Conservation (phyloP, 2,113 vertebrate species). For the Myotis davidii region DNA sequence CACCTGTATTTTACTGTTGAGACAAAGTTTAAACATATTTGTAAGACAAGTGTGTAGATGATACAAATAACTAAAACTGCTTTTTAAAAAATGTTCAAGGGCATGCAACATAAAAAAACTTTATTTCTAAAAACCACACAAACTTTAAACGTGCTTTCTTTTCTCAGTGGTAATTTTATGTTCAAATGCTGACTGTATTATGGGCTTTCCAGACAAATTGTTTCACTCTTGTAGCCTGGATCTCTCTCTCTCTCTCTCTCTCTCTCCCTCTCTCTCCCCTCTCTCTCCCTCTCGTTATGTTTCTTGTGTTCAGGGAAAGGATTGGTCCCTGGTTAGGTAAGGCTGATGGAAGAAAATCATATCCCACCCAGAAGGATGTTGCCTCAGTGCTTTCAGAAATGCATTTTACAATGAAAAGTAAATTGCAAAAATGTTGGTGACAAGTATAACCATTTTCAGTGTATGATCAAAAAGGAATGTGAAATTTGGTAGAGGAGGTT, state of each 20-base stretch:
- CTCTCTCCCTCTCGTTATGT: not conserved
- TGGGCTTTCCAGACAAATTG: not conserved
- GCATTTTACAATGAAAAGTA: slow-evolving; percentile 23
- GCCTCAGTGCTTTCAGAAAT: slow-evolving; percentile 25
- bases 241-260: too few relatives aligned
- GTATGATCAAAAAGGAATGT: slow-evolving; percentile 61
- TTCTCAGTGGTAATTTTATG: slow-evolving; percentile 45
- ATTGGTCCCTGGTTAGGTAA: slow-evolving; percentile 36
- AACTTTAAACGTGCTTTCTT: slow-evolving; percentile 39
- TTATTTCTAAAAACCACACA: not conserved
- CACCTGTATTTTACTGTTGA: not conserved
- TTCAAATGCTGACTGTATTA: slow-evolving; percentile 60
- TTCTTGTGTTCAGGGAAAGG: slow-evolving; percentile 65
- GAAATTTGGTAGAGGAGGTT: slow-evolving; percentile 47
- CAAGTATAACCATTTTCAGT: slow-evolving; percentile 21
- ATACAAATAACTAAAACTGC: not conserved
- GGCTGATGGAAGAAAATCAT: slow-evolving; percentile 16
- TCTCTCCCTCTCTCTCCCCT: not conserved
- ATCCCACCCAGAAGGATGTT: slow-evolving; percentile 58
- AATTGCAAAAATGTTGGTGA: not conserved
- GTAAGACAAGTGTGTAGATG: not conserved
- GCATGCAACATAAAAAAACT: not conserved
- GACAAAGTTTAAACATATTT: not conserved
- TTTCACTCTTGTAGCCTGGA: not conserved
- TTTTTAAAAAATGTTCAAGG: not conserved